Base-by-base conservation (phyloP, 1,140 invertebrate genomes). In the Hyposmocoma kahamanoa region DNA sequence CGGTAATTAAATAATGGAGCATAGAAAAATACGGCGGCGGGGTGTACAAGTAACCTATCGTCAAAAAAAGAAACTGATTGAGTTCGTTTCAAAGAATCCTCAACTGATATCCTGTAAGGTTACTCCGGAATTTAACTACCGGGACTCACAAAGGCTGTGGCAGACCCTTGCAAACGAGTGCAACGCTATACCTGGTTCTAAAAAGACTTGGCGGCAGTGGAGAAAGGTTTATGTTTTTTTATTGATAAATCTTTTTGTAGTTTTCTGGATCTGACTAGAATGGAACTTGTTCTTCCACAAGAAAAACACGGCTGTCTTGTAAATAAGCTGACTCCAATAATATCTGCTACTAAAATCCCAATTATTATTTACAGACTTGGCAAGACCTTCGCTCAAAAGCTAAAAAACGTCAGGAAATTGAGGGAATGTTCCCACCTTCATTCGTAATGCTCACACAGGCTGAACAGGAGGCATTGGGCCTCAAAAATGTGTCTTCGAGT, bases 121-220 rank as follows among this genome's bases (percentile, higher is more conserved):
- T 19, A 74, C 66, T 3, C 68, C 77, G 42, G 71, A 65, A 17
- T 82, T 82, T 43, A 73, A 57, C 15, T 72, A 75, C 19, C 74
- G 61, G 30, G 78, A 82, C 47, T 71, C 75, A 10, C 78, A 78
- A 54, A 68, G 58, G 30, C 32, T 79, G 17, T 84, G 81, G 81
- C 63, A 72, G 47, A 69, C 50, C 41, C 82, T 84, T 55, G 69
- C 81, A 11, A 65, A 52, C 26, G 76, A 82, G 57, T 81, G 73
- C 48, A 84, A 84, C 53, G 43, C 72, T 15, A 62, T 84, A 48
- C 70, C 72, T 11, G 81, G 81, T 21, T 73, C 78, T 0, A 74
- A 51, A 42, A 84, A 82, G 67, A 74, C 75, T 46, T 84, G 81
- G 81, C 62, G 64, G 15, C 78, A 82, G 45, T 84, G 78, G 81